Percentiles rank a stretch among this genome's conserved stretches.
Evolutionary conservation across 2,888 invertebrate genomes (phyloP).

Genomic region (Tachina lurida): DNA sequence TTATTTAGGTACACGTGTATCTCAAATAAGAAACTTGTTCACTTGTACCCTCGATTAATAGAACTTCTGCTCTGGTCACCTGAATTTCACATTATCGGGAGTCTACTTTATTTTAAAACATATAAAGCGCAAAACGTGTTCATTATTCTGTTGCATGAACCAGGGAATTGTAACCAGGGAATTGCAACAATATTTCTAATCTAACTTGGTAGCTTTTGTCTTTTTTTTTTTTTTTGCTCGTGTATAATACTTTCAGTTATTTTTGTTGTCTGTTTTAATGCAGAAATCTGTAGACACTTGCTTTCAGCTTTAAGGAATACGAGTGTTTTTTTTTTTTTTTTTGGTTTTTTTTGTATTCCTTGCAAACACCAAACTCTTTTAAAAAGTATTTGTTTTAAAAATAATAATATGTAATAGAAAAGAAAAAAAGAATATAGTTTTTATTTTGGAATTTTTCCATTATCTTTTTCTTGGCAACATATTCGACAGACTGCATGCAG

Average conservation of each 20-base stretch:
- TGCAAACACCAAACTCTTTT: conserved; percentile 20
- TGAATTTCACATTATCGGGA: too few species aligned
- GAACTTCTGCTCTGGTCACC: too few species aligned
- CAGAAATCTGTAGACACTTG: conserved; percentile 18
- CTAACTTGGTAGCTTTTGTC: too few species aligned
- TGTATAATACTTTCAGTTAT: neutral
- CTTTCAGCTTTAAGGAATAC: neutral
- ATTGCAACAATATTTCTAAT: too few species aligned
- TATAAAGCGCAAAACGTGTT: too few species aligned
- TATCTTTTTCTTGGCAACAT: conserved; percentile 44
- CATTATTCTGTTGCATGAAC: too few species aligned
- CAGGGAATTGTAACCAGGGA: too few species aligned
- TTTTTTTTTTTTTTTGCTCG: too few species aligned
- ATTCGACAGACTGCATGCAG: neutral
- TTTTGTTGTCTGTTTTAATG: conserved; percentile 27
- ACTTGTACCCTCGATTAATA: too few species aligned
- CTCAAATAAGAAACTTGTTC: too few species aligned
- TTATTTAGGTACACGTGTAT: too few species aligned
- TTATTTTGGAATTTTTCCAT: conserved; percentile 49
- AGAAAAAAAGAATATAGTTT: neutral
- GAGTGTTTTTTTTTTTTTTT: neutral
- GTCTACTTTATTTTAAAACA: too few species aligned
- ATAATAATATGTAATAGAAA: neutral
- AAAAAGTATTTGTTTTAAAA: conserved; percentile 6
- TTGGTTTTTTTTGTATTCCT: conserved; percentile 10